These are phyloP conservation scores for Hestina assimilis DNA, from an alignment of 1,140 invertebrate genomes.

Conservation along the genomic window DNA sequence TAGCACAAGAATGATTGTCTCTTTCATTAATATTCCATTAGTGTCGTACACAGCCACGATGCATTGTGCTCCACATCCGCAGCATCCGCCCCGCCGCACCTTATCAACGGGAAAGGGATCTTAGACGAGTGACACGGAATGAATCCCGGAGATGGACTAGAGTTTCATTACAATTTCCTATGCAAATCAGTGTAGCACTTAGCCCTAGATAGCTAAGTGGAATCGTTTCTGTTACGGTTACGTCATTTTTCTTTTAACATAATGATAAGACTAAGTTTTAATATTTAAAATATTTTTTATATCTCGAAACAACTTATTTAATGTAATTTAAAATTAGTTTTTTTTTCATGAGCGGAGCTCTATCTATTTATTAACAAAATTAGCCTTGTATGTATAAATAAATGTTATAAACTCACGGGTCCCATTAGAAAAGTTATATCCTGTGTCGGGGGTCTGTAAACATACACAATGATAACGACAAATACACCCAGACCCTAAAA, in stretches of 20 bases:
- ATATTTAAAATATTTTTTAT: no score
- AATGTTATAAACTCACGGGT: no score
- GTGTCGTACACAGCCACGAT: constrained; percentile 10
- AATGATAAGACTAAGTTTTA: background rate
- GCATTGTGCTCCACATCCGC: constrained; percentile 18
- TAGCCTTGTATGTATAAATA: no score
- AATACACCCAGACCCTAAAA: no score
- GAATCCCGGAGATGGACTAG: constrained; percentile 15
- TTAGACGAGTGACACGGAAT: constrained; percentile 7
- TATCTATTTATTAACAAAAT: no score
- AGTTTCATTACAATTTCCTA: constrained; percentile 40
- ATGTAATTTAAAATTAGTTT: no score
- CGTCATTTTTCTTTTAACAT: background rate
- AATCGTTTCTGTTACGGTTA: constrained; percentile 1
- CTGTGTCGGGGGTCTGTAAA: no score
- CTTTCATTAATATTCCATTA: constrained; percentile 22
- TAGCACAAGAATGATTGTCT: constrained; percentile 5
- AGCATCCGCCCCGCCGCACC: constrained; percentile 9
- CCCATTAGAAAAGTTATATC: no score
- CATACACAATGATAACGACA: no score
- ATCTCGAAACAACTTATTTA: no score
- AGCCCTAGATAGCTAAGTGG: background rate
- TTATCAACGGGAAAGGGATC: constrained; percentile 16
- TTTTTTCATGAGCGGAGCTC: no score
- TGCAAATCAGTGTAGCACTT: constrained; percentile 13